phyloP scores from a whole-genome alignment of 2,113 vertebrate species.

The Bagarius yarrelli region DNA sequence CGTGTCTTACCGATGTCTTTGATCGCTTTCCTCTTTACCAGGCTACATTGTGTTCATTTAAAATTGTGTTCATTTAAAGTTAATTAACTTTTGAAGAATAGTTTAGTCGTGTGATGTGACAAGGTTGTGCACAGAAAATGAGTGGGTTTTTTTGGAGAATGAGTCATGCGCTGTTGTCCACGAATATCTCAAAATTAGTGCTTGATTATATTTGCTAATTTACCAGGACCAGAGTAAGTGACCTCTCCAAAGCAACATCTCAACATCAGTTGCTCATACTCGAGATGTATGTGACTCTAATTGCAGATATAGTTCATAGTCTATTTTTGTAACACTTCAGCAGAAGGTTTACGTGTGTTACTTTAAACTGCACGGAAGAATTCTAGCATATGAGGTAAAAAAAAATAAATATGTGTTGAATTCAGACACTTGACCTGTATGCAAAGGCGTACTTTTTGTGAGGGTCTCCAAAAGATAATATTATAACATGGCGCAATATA shows the following conservation, averaged over 20 bases:
- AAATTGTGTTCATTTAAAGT: constrained; percentile 34
- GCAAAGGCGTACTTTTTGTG: no score
- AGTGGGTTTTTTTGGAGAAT: background rate
- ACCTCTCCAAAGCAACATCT: background rate
- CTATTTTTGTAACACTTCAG: background rate
- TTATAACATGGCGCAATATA: no score
- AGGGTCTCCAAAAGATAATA: no score
- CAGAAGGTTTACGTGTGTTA: background rate
- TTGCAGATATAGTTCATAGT: background rate
- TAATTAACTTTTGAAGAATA: constrained; percentile 39
- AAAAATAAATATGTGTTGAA: background rate
- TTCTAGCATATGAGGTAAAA: background rate
- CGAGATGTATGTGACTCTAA: background rate
- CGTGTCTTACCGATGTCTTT: constrained; percentile 18
- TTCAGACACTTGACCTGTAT: background rate
- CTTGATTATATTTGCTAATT: constrained; percentile 19
- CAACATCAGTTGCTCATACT: constrained; percentile 10
- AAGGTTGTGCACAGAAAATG: background rate
- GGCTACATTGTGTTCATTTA: constrained; percentile 25
- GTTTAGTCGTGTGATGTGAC: background rate
- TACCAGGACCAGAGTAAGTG: background rate
- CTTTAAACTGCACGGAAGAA: background rate
- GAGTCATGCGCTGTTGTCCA: background rate
- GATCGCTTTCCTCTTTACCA: background rate
- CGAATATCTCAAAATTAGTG: background rate